phyloP scores from a whole-genome alignment of 1,140 invertebrate species.

The Eurosta solidaginis region DNA sequence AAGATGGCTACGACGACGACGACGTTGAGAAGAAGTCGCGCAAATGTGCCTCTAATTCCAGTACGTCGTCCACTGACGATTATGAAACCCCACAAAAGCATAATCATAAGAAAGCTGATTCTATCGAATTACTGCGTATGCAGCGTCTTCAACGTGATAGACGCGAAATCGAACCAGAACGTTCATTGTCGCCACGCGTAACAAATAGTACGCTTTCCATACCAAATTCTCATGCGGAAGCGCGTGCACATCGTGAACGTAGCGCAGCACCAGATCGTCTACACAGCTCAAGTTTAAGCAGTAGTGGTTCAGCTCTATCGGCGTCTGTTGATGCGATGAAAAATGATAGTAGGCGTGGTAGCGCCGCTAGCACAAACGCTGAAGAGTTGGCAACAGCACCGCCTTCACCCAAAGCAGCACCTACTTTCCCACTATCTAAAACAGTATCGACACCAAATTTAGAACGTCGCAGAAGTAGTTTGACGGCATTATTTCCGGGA shows the following conservation, averaged over 20 bases:
- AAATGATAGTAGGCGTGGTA: constrained; percentile 48
- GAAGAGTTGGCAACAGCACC: not conserved
- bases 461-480: constrained; percentile 45
- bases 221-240: not conserved
- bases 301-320: constrained; percentile 43
- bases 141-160: constrained; percentile 46
- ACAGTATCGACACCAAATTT: constrained; percentile 50
- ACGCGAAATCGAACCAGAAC: constrained; percentile 43
- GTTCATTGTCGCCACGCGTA: constrained; percentile 39
- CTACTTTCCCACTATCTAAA: constrained; percentile 47
- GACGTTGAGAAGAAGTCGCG: too few relatives aligned
- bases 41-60: not conserved
- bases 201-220: not conserved
- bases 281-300: constrained; percentile 53
- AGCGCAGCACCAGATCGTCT: constrained; percentile 51
- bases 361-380: constrained; percentile 42
- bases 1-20: too few relatives aligned
- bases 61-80: constrained; percentile 7
- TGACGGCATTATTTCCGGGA: constrained; percentile 50
- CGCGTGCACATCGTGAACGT: constrained; percentile 36
- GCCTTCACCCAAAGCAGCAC: not conserved
- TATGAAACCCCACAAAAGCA: constrained; percentile 16
- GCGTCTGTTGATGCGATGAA: constrained; percentile 42
- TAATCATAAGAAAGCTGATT: constrained; percentile 42
- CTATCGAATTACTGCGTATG: constrained; percentile 48